phyloP scores from a whole-genome alignment of 2,113 vertebrate species.

The Callipepla squamata region DNA sequence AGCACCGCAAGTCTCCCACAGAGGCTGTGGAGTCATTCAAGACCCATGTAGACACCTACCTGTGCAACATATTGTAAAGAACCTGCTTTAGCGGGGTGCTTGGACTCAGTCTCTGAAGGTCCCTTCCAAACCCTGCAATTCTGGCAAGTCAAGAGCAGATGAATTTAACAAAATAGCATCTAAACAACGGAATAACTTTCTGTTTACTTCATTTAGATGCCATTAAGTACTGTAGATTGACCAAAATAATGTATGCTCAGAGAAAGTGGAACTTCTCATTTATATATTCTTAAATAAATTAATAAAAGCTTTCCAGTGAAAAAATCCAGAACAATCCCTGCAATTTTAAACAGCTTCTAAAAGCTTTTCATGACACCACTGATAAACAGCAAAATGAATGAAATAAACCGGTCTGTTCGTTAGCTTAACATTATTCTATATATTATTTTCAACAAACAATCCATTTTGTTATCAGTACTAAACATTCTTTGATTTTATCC shows the following conservation, averaged over 20 bases:
- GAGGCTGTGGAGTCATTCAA: too few species aligned
- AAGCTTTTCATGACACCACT: neutral
- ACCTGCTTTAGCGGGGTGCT: too few species aligned
- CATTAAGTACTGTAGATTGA: neutral
- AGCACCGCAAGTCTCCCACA: too few species aligned
- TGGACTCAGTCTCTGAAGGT: too few species aligned
- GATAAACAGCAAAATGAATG: fast-evolving
- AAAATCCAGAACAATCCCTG: neutral
- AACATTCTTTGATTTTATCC: neutral
- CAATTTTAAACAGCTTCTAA: neutral
- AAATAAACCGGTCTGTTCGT: neutral
- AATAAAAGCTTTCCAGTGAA: neutral
- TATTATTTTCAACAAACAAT: neutral
- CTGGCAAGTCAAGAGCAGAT: neutral
- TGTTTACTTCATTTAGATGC: neutral
- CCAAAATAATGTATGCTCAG: neutral
- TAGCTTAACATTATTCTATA: neutral
- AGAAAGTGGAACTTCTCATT: neutral
- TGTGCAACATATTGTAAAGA: too few species aligned
- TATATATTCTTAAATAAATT: neutral
- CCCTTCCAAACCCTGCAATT: too few species aligned
- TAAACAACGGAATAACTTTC: neutral
- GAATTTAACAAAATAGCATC: neutral
- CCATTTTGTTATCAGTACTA: neutral
- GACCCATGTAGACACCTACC: too few species aligned